A percentile compares a stretch with the other conserved stretches of the same genome.
Conservation (phyloP, 2,113 vertebrate species). For the Salvelinus fontinalis region DNA sequence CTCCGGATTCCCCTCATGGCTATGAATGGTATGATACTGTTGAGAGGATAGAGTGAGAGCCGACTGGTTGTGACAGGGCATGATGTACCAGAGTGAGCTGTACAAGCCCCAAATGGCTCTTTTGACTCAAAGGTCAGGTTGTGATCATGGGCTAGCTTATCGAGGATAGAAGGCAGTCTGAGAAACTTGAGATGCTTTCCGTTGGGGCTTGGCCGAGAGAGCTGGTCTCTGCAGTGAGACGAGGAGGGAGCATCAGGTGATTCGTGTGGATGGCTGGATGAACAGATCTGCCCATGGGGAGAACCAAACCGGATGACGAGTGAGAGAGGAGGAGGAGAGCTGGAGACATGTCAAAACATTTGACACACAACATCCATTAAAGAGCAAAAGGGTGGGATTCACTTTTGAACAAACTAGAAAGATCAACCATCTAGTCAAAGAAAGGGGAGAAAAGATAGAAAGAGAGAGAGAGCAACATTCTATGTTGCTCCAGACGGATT, state of each 20-base stretch:
- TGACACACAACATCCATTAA: neutral
- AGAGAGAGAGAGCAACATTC: neutral
- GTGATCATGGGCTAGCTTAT: neutral
- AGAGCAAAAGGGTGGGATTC: neutral
- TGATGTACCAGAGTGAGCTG: constrained; percentile 25
- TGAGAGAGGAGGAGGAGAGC: neutral
- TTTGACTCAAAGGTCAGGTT: constrained; percentile 35
- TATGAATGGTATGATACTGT: neutral
- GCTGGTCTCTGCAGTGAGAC: neutral
- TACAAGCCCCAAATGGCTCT: constrained; percentile 13
- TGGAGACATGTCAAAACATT: constrained; percentile 5
- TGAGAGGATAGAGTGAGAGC: neutral
- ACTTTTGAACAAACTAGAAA: neutral
- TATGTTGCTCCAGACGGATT: neutral
- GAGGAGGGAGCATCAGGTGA: constrained; percentile 23
- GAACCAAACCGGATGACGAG: neutral
- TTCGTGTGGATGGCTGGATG: neutral
- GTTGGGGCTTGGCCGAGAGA: too few relatives aligned
- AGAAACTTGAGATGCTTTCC: neutral
- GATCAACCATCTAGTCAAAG: neutral
- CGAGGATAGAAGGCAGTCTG: constrained; percentile 14
- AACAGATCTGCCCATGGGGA: constrained; percentile 1
- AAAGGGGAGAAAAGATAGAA: neutral
- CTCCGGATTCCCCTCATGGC: neutral
- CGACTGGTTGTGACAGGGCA: constrained; percentile 22